A percentile compares a stretch with the other conserved stretches of the same genome.
phyloP scores from a whole-genome alignment of 2,888 invertebrate genomes.

The Dryococelus australis region DNA sequence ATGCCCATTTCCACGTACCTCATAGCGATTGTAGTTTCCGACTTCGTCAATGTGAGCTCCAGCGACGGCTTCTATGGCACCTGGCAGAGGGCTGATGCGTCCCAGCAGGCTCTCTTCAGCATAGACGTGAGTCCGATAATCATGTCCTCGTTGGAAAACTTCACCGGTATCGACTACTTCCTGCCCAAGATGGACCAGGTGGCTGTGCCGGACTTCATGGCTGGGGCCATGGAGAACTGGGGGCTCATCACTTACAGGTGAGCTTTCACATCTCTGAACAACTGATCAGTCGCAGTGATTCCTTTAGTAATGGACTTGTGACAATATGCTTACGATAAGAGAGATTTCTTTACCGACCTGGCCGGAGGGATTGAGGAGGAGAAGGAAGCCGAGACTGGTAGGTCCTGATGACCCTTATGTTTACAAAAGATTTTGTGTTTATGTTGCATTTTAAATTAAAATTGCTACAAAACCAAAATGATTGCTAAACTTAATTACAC shows the following conservation, averaged over 20 bases:
- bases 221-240: slow-evolving; percentile 28
- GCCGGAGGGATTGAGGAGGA: too few relatives aligned
- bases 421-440: too few relatives aligned
- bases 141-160: slow-evolving; percentile 2
- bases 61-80: slow-evolving; percentile 21
- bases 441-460: too few relatives aligned
- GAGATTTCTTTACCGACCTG: too few relatives aligned
- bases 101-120: not conserved
- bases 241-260: slow-evolving; percentile 23
- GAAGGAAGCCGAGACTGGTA: too few relatives aligned
- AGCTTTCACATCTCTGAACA: not conserved
- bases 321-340: too few relatives aligned
- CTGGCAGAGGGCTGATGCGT: slow-evolving; percentile 4
- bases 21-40: not conserved
- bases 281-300: too few relatives aligned
- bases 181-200: slow-evolving; percentile 28
- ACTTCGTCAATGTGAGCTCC: slow-evolving; percentile 12
- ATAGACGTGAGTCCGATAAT: slow-evolving; percentile 19
- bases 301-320: too few relatives aligned
- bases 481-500: too few relatives aligned
- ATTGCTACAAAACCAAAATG: too few relatives aligned
- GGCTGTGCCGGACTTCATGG: slow-evolving; percentile 9
- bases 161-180: slow-evolving; percentile 2
- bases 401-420: too few relatives aligned
- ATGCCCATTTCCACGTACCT: slow-evolving; percentile 25